A percentile compares a stretch with the other conserved stretches of the same genome.
These are phyloP conservation scores for Spodoptera picta DNA, from an alignment of 2,888 invertebrate species.

Conservation along the genomic window DNA sequence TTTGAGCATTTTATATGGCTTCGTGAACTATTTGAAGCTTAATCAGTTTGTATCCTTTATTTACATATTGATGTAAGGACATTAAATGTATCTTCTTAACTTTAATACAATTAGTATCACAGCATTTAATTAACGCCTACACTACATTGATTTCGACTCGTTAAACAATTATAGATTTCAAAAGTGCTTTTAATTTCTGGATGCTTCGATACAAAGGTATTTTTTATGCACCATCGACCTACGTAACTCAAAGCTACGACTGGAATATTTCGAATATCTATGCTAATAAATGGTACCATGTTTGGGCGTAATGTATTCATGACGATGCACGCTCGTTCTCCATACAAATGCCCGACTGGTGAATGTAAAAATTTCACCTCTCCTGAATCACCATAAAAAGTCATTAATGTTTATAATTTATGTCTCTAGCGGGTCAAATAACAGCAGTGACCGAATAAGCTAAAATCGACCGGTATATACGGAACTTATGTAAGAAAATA, in stretches of 20 bases:
- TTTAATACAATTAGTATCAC: too few species aligned
- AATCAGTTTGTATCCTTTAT: too few species aligned
- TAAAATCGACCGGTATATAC: conserved; percentile 28
- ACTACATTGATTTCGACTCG: too few species aligned
- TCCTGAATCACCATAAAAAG: conserved; percentile 37
- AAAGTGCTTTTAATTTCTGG: too few species aligned
- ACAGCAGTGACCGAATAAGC: conserved; percentile 42
- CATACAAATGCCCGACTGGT: conserved; percentile 51
- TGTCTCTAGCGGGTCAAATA: conserved; percentile 36
- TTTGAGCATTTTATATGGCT: too few species aligned
- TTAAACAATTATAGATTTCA: too few species aligned
- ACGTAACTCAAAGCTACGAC: conserved; percentile 28
- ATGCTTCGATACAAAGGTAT: background rate
- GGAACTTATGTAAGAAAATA: conserved; percentile 46
- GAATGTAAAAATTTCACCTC: conserved; percentile 65
- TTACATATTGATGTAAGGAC: too few species aligned
- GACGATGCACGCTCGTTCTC: conserved; percentile 59
- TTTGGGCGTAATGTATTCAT: conserved; percentile 73
- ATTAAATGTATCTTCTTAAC: too few species aligned
- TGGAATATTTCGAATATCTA: conserved; percentile 68
- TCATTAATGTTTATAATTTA: conserved; percentile 48
- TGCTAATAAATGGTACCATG: conserved; percentile 66
- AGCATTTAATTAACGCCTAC: too few species aligned
- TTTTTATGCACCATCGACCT: conserved; percentile 12
- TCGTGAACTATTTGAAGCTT: too few species aligned